Conservation (phyloP, 2,888 invertebrate species). For the Chaitophorus viminalis region DNA sequence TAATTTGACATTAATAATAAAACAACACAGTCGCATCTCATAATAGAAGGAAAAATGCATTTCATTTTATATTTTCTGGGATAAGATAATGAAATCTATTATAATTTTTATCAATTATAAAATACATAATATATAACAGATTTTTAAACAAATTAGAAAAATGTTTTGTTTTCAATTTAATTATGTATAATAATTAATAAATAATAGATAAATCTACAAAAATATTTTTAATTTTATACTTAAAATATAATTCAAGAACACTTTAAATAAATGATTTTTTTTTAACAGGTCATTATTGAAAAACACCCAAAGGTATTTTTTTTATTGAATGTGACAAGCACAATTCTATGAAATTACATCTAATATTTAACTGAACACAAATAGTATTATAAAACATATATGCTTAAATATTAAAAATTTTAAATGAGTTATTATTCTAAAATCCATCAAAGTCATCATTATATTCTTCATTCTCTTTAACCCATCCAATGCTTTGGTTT, state of each 20-base stretch:
- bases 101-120: too few species aligned
- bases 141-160: neutral
- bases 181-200: too few species aligned
- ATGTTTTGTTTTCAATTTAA: neutral
- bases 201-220: too few species aligned
- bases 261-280: neutral
- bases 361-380: slow-evolving; percentile 21
- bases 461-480: slow-evolving; percentile 65
- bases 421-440: neutral
- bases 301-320: neutral
- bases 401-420: neutral
- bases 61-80: too few species aligned
- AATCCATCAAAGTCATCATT: neutral
- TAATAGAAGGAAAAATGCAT: too few species aligned
- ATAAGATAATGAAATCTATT: too few species aligned
- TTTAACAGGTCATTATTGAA: neutral
- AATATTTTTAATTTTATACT: neutral
- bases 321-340: neutral
- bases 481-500: slow-evolving; percentile 87
- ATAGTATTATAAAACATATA: slow-evolving; percentile 1
- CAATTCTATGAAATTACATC: neutral
- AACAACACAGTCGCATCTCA: too few species aligned
- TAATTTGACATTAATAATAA: too few species aligned
- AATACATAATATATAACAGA: neutral
- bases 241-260: neutral